Evolutionary conservation across 2,888 invertebrate species (phyloP).

Genomic region (Perizoma flavofasciatum): DNA sequence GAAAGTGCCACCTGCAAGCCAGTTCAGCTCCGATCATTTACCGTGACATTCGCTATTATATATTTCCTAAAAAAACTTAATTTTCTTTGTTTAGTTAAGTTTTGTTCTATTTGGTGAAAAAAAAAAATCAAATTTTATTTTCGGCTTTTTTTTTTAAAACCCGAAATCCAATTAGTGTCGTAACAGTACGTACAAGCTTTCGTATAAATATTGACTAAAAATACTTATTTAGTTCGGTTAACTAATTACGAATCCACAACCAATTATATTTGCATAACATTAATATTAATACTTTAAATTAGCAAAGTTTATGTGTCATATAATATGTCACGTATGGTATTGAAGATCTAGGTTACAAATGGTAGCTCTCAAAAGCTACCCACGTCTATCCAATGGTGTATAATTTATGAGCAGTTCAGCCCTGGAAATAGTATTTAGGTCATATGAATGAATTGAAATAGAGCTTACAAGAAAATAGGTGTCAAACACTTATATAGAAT

Average conservation of each 20-base stretch:
- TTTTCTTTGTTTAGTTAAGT: too few species aligned
- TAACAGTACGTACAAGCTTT: too few species aligned
- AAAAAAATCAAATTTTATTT: too few species aligned
- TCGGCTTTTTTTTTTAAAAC: too few species aligned
- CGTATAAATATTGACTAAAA: conserved; percentile 23
- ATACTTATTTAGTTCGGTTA: conserved; percentile 14
- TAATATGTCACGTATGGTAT: conserved; percentile 24
- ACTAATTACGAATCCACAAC: conserved; percentile 24
- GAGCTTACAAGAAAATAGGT: background rate
- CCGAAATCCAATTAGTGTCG: too few species aligned
- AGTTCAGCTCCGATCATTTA: too few species aligned
- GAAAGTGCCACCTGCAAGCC: too few species aligned
- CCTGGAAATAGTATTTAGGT: conserved; percentile 26
- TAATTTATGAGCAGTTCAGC: conserved; percentile 32
- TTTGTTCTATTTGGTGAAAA: too few species aligned
- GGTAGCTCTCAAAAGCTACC: conserved; percentile 33
- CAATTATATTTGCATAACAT: conserved; percentile 27
- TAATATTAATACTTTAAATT: conserved; percentile 25
- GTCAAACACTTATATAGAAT: too few species aligned
- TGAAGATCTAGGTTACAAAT: conserved; percentile 34
- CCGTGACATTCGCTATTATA: too few species aligned
- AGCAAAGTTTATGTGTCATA: conserved; percentile 26
- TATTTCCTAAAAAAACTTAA: too few species aligned
- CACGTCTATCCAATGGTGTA: conserved; percentile 23
- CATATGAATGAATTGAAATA: conserved; percentile 2